phyloP scores from a whole-genome alignment of 2,888 invertebrate species.

The Eulithis prunata region DNA sequence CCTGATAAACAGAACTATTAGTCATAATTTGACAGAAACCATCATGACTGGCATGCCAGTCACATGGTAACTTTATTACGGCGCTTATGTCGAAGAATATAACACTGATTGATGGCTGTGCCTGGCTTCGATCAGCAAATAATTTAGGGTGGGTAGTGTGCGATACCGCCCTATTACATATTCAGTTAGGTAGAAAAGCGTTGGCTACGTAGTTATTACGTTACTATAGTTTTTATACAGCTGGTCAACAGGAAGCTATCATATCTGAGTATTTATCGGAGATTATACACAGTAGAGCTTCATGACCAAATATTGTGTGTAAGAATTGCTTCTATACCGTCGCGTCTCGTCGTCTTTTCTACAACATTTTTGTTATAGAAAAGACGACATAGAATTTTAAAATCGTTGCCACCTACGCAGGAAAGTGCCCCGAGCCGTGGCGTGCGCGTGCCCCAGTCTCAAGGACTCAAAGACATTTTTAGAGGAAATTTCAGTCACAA shows the following conservation, averaged over 20 bases:
- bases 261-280: too few relatives aligned
- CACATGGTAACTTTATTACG: constrained; percentile 26
- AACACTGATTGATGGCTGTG: constrained; percentile 26
- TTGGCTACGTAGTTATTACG: background rate
- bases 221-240: background rate
- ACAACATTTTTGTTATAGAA: too few relatives aligned
- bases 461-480: too few relatives aligned
- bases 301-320: too few relatives aligned
- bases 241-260: background rate
- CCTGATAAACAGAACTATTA: constrained; percentile 48
- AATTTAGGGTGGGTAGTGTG: constrained; percentile 12
- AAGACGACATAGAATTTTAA: too few relatives aligned
- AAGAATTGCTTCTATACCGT: too few relatives aligned
- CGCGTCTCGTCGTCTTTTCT: too few relatives aligned
- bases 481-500: too few relatives aligned
- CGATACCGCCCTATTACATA: background rate
- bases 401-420: too few relatives aligned
- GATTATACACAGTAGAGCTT: too few relatives aligned
- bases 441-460: too few relatives aligned
- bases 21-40: constrained; percentile 65
- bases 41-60: constrained; percentile 45
- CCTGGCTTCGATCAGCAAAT: constrained; percentile 18
- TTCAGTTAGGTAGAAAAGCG: background rate
- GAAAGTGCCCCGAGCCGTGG: too few relatives aligned
- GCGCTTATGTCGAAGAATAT: constrained; percentile 16